Base-by-base conservation (phyloP, 2,888 invertebrate genomes). In the Trachelus tabidus region DNA sequence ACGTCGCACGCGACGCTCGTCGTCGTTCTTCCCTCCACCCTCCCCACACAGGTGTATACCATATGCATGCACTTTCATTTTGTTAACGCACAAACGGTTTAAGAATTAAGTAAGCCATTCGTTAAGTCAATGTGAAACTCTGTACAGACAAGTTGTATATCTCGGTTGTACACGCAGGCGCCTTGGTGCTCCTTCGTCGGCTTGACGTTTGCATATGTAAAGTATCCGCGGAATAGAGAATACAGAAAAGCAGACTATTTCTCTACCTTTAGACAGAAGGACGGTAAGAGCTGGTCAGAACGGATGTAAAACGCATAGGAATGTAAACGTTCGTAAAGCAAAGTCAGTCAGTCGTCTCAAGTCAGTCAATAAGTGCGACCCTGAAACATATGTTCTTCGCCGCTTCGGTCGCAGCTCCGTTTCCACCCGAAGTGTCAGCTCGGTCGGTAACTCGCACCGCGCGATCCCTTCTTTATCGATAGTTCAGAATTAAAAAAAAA, bases 231-330 rank as follows among this genome's bases (percentile, higher is more conserved):
- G 81, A 81, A 79, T 79, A 82, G 68, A 78, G 77, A 75, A 82
- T 81, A 81, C 81, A 81, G 4, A 77, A 69, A 35, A 75, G 56
- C 74, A 75, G 85, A 84, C 83, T 87, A 89, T 89, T 89, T 88
- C 87, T 89, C 84, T 88, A 88, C 85, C 85, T 86, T 81, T 79
- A 77, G 74, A 68, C 73, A 79, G 79, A 83, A 79, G 78, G 76
- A 75, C 76, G 71, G 33, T 33, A 73, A 75, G 75, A 71, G 34
- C n/a, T 31, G 78, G 23, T 56, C 40, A 6, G 9, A 23, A 56
- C 56, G 56, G 9, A 23, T 23, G 56, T 2, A 6, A 56, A 56
- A n/a, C n/a, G n/a, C n/a, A n/a, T n/a, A n/a, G n/a, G n/a, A n/a
- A n/a, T n/a, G n/a, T 2, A 6, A 56, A 56, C 23, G 56, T 56